Conservation (phyloP, 2,888 invertebrate genomes). For the Eupithecia pulchellata region DNA sequence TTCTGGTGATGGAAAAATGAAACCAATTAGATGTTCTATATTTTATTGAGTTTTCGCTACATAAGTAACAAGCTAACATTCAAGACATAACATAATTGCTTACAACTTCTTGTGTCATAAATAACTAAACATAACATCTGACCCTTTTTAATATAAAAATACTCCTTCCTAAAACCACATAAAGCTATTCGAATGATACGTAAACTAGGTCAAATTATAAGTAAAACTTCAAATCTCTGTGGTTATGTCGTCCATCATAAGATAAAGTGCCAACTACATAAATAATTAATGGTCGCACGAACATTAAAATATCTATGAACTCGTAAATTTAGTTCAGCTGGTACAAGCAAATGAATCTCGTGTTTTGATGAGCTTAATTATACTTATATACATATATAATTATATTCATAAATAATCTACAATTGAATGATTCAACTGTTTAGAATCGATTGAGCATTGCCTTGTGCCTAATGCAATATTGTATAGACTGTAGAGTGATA, state of each 20-base stretch:
- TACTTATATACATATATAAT: no score
- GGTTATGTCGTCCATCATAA: neutral
- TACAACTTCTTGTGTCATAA: neutral
- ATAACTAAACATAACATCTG: neutral
- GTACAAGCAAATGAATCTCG: neutral
- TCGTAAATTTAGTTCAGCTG: slow-evolving; percentile 1
- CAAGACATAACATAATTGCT: neutral
- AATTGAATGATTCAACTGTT: neutral
- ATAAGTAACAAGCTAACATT: neutral
- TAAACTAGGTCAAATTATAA: neutral
- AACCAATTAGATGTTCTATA: neutral
- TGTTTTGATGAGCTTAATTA: no score
- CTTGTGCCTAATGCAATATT: neutral
- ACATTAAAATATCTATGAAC: neutral
- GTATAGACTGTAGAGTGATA: neutral
- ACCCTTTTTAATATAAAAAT: neutral
- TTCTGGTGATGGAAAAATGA: neutral
- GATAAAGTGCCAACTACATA: neutral
- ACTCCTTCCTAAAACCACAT: neutral
- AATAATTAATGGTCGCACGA: neutral
- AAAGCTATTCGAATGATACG: neutral
- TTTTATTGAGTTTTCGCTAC: neutral
- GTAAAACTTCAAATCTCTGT: neutral
- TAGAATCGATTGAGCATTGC: neutral
- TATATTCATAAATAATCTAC: neutral